These are phyloP conservation scores for Tenthredo notha DNA, from an alignment of 2,888 invertebrate genomes.

Conservation along the genomic window DNA sequence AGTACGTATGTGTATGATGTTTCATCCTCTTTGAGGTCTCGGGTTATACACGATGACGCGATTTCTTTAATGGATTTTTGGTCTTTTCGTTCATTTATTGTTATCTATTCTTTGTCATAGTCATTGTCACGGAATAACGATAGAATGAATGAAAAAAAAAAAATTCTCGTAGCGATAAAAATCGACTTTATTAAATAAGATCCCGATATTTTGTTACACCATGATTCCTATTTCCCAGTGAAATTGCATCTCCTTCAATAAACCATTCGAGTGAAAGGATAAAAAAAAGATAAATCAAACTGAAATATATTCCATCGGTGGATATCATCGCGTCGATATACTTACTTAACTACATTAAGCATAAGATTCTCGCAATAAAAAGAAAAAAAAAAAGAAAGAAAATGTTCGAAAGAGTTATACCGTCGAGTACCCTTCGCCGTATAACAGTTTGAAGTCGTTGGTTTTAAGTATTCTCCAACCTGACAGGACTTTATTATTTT, in stretches of 20 bases:
- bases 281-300: background rate
- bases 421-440: constrained; percentile 30
- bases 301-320: background rate
- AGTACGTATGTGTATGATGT: background rate
- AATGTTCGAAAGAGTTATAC: background rate
- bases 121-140: background rate
- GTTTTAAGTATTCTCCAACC: background rate
- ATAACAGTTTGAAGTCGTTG: background rate
- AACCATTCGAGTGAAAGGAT: background rate
- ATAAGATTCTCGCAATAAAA: background rate
- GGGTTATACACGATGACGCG: constrained; percentile 24
- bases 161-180: no score
- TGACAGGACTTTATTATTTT: background rate
- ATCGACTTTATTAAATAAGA: background rate
- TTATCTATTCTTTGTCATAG: background rate
- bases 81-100: background rate
- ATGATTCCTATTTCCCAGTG: background rate
- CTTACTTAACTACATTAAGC: background rate
- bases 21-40: constrained; percentile 53
- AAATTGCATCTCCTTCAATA: background rate
- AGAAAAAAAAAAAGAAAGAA: background rate
- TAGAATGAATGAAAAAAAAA: no score
- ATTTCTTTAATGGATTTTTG: constrained; percentile 32
- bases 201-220: background rate
- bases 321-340: background rate